A percentile compares a stretch with the other conserved stretches of the same genome.
Conservation (phyloP, 2,888 invertebrate genomes). For the Pseudococcus viburni region DNA sequence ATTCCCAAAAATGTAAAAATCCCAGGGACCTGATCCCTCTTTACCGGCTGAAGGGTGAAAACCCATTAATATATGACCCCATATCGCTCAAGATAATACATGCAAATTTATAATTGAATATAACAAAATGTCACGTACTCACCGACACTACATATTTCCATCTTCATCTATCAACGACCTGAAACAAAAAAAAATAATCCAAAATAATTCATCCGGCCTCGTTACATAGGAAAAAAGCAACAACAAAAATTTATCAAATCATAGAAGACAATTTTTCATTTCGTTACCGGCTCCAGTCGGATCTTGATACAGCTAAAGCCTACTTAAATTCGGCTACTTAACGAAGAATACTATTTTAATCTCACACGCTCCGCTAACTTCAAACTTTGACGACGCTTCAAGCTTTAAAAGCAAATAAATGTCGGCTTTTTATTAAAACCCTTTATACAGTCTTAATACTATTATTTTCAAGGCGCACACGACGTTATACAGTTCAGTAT, state of each 20-base stretch:
- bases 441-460: slow-evolving; percentile 45
- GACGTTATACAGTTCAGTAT: neutral
- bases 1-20: neutral
- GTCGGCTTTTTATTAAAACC: slow-evolving; percentile 44
- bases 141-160: neutral
- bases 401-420: slow-evolving; percentile 48
- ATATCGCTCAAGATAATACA: neutral
- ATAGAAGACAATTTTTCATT: slow-evolving; percentile 48
- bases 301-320: slow-evolving; percentile 41
- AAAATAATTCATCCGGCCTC: slow-evolving; percentile 18
- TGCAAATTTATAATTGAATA: neutral
- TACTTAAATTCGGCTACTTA: slow-evolving; percentile 47
- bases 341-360: slow-evolving; percentile 43
- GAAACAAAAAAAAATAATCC: neutral
- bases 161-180: neutral
- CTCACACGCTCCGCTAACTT: slow-evolving; percentile 43
- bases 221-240: neutral
- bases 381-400: slow-evolving; percentile 46
- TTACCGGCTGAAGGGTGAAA: neutral
- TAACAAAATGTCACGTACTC: neutral
- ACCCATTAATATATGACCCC: neutral
- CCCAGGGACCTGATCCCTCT: neutral
- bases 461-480: slow-evolving; percentile 11
- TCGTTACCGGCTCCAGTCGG: slow-evolving; percentile 39
- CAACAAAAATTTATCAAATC: slow-evolving; percentile 44